Evolutionary conservation across 2,113 vertebrate genomes (phyloP), one percentile per base, ranked within the genome.

Genomic region (Dicentrarchus labrax): DNA sequence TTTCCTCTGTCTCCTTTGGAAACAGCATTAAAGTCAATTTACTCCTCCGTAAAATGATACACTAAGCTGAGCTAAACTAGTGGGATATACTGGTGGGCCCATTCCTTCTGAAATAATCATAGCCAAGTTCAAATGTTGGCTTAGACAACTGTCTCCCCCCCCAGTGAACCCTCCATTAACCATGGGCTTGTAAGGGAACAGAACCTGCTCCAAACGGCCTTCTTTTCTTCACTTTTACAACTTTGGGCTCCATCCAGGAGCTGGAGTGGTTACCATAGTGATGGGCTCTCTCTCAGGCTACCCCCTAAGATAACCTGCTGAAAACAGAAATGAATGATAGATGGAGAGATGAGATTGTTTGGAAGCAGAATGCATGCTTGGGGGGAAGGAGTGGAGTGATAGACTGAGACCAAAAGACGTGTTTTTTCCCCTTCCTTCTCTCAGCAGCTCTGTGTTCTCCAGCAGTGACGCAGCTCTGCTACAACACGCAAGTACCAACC

Each of bases 221-320:
- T 79, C 71, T 76, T 66, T 72, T 73, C 72, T 91, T 89, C 72
- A 88, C 22, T 89, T 95, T 94, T 88, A 93, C 88, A 93, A 93
- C 53, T 66, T 77, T 88, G 85, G 92, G 80, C 43, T 72, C 69
- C 53, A 78, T 93, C 90, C 92, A 93, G 81, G 65, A 78, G 84
- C 53, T 64, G 80, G 48, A 85, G 70, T 76, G 73, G 89, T 93
- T 77, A 41, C 91, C 80, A 83, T 86, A 68, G 89, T 7, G 69
- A 87, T 62, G 2, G 86, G 45, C 80, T 73, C 76, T 79, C 80
- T 91, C 51, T 67, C 76, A 54, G 77, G 56, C 74, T 79, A 72
- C n/a, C 77, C 79, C 83, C 77, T 8, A 24, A 86, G 90, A 92
- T 86, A 89, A 90, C 86, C 81, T 82, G 89, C 72, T 86, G 82